Conservation (phyloP, 2,888 invertebrate species). For the Dryocosmus kuriphilus region DNA sequence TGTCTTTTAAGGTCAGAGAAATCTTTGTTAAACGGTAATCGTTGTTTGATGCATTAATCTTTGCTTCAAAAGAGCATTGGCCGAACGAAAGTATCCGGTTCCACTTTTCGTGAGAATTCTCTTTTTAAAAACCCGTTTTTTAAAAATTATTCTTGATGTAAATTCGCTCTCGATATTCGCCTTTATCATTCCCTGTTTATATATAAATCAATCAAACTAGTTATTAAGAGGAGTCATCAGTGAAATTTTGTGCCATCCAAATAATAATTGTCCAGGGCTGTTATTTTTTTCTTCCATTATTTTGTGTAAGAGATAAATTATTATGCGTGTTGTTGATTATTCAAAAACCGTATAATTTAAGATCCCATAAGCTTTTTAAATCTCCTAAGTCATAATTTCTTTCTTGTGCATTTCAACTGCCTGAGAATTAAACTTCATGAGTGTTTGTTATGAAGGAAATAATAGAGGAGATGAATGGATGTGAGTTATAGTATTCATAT, state of each 20-base stretch:
- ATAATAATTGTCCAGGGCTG: too few relatives aligned
- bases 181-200: background rate
- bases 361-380: too few relatives aligned
- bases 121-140: background rate
- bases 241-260: too few relatives aligned
- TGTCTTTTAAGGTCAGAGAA: conserved; percentile 74
- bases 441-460: conserved; percentile 8
- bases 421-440: background rate
- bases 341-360: too few relatives aligned
- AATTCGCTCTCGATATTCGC: background rate
- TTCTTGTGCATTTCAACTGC: background rate
- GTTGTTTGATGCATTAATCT: conserved; percentile 59
- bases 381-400: too few relatives aligned
- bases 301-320: background rate
- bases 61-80: conserved; percentile 47
- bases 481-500: background rate
- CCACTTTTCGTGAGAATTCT: conserved; percentile 49
- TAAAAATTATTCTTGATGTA: background rate
- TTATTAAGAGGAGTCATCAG: background rate
- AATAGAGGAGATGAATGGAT: conserved; percentile 3
- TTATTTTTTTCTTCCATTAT: too few relatives aligned
- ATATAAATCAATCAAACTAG: background rate
- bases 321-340: too few relatives aligned
- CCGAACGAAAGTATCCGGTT: conserved; percentile 67
- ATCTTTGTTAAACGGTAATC: conserved; percentile 60